These are phyloP conservation scores for Rhinopomastus cyanomelas DNA, from an alignment of 2,113 vertebrate species.

Conservation along the genomic window DNA sequence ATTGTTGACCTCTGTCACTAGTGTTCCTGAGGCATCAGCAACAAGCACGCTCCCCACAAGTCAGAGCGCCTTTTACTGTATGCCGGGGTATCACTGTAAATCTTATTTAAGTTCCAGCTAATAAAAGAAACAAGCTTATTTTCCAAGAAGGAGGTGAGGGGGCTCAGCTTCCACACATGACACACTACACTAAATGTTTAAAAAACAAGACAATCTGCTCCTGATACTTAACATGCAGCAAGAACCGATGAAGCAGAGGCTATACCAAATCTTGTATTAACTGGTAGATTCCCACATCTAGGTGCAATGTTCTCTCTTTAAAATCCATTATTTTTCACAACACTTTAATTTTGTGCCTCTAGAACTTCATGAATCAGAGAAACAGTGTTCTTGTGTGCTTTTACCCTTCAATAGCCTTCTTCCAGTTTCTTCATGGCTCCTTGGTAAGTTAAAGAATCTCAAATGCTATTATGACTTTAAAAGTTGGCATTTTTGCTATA, in stretches of 20 bases:
- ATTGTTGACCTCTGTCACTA: background rate
- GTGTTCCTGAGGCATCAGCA: background rate
- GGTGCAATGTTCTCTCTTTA: background rate
- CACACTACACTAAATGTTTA: background rate
- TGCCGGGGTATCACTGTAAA: background rate
- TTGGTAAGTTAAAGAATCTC: background rate
- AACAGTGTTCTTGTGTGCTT: background rate
- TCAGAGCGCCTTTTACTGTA: background rate
- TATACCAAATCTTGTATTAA: background rate
- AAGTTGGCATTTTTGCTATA: background rate
- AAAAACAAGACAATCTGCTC: slow-evolving; percentile 9
- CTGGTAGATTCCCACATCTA: background rate
- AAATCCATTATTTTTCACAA: background rate
- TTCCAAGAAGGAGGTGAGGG: background rate
- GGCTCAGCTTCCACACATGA: slow-evolving; percentile 2
- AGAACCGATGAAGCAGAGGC: background rate
- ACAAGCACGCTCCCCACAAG: background rate
- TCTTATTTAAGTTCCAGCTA: slow-evolving; percentile 19
- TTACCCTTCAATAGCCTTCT: background rate
- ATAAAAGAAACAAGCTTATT: background rate
- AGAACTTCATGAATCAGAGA: background rate
- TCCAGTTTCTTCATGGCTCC: background rate
- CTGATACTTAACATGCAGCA: background rate
- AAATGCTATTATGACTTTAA: background rate
- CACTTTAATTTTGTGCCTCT: background rate